These are phyloP conservation scores for Porites rus DNA, from an alignment of 92 coral and sea anemone genomes.

Conservation along the genomic window DNA sequence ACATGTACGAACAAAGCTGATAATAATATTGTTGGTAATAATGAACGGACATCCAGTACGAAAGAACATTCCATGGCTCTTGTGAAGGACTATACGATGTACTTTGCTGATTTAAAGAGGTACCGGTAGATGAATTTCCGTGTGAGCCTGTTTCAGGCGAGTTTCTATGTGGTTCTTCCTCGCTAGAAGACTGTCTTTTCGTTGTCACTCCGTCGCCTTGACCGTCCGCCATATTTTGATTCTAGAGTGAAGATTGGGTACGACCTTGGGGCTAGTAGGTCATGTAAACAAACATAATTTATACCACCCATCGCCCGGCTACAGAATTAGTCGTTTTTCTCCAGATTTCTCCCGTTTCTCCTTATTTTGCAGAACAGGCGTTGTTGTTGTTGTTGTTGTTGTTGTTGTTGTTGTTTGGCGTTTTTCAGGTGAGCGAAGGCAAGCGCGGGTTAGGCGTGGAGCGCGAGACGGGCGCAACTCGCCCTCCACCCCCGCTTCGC, in stretches of 20 bases:
- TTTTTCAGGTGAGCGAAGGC: too few relatives aligned
- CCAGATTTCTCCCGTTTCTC: too few relatives aligned
- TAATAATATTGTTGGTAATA: conserved; percentile 67
- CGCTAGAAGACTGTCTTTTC: neutral
- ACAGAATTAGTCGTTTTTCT: too few relatives aligned
- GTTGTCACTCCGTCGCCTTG: too few relatives aligned
- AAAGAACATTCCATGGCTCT: conserved; percentile 59
- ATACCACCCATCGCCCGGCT: too few relatives aligned
- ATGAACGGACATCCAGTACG: conserved; percentile 67
- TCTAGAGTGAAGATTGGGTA: conserved; percentile 17
- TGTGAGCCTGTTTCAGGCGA: neutral
- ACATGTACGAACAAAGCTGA: conserved; percentile 51
- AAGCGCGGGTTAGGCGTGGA: too few relatives aligned
- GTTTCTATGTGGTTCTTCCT: neutral
- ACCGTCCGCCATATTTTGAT: conserved; percentile 35
- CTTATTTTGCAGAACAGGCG: too few relatives aligned
- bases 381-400: too few relatives aligned
- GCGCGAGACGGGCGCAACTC: too few relatives aligned
- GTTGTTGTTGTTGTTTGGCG: too few relatives aligned
- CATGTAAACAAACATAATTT: too few relatives aligned
- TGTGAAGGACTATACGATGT: conserved; percentile 16
- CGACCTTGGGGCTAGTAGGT: neutral
- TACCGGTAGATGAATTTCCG: conserved; percentile 1
- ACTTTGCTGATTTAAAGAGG: conserved; percentile 16
- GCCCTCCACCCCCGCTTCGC: too few relatives aligned